Evolutionary conservation across 2,888 invertebrate species (phyloP).

Genomic region (Perizoma affinitatum): DNA sequence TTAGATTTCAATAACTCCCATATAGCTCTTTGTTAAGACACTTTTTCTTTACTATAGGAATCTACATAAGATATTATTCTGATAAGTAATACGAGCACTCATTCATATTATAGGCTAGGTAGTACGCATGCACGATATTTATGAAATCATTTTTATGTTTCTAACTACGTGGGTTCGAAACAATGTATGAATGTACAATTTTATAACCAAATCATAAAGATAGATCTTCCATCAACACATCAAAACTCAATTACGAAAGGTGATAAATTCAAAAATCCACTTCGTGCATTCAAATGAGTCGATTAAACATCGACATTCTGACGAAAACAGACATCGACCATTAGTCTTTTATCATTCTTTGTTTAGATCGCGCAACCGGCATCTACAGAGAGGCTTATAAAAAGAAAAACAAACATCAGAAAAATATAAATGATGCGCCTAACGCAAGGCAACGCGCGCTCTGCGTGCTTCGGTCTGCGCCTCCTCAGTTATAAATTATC

Average conservation of each 20-base stretch:
- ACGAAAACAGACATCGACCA: slow-evolving; percentile 73
- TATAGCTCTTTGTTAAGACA: slow-evolving; percentile 8
- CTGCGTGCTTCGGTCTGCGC: slow-evolving; percentile 63
- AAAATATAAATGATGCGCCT: slow-evolving; percentile 82
- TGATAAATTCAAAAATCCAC: slow-evolving; percentile 68
- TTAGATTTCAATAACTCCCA: slow-evolving; percentile 46
- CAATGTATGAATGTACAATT: slow-evolving; percentile 57
- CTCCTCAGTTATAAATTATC: slow-evolving; percentile 75
- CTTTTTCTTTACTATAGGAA: neutral
- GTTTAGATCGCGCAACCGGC: slow-evolving; percentile 72
- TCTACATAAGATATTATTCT: neutral
- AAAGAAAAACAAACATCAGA: slow-evolving; percentile 77
- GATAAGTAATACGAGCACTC: slow-evolving; percentile 2
- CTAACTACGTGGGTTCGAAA: slow-evolving; percentile 30
- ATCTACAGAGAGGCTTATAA: slow-evolving; percentile 68
- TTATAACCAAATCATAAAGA: slow-evolving; percentile 58
- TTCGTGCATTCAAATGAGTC: slow-evolving; percentile 71
- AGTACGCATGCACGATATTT: slow-evolving; percentile 23
- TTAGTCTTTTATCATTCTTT: slow-evolving; percentile 80
- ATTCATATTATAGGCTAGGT: slow-evolving; percentile 10
- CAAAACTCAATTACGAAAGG: slow-evolving; percentile 64
- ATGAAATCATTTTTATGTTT: slow-evolving; percentile 27
- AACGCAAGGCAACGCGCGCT: slow-evolving; percentile 72
- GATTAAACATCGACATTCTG: slow-evolving; percentile 75
- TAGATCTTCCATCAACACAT: slow-evolving; percentile 62